These are phyloP conservation scores for Agrotis puta DNA, from an alignment of 2,888 invertebrate species.

Conservation along the genomic window DNA sequence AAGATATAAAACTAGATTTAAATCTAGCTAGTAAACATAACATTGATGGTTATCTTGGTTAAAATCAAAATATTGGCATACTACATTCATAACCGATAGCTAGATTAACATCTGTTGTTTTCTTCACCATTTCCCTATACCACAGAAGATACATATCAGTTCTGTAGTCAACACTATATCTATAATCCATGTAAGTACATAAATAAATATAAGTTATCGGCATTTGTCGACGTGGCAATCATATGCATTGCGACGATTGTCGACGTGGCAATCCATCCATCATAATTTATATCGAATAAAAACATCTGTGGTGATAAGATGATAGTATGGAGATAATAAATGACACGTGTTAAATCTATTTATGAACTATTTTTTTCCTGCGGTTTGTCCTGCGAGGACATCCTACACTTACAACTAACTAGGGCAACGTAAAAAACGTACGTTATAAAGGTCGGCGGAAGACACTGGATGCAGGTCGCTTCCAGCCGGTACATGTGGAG, in stretches of 20 bases:
- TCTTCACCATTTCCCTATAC: background rate
- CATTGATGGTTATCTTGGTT: background rate
- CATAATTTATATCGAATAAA: slow-evolving; percentile 3
- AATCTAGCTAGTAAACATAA: too few relatives aligned
- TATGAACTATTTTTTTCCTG: background rate
- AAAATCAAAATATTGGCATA: slow-evolving; percentile 1
- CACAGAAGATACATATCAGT: too few relatives aligned
- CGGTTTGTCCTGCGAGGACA: background rate
- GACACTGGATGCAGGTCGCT: too few relatives aligned
- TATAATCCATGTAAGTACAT: too few relatives aligned
- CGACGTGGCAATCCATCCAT: slow-evolving; percentile 4
- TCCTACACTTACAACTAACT: too few relatives aligned
- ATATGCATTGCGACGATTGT: background rate
- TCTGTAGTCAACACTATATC: too few relatives aligned
- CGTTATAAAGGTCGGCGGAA: too few relatives aligned
- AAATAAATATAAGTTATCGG: too few relatives aligned
- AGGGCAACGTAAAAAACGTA: too few relatives aligned
- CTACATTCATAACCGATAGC: background rate
- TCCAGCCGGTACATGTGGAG: too few relatives aligned
- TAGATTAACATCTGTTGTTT: slow-evolving; percentile 12
- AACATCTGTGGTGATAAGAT: slow-evolving; percentile 12
- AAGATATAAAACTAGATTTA: slow-evolving; percentile 6
- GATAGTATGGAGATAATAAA: background rate
- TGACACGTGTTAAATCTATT: background rate
- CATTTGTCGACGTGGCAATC: too few relatives aligned